Evolutionary conservation across 2,113 vertebrate genomes (phyloP), one percentile per base, ranked within the genome.

Genomic region (Bubo bubo): DNA sequence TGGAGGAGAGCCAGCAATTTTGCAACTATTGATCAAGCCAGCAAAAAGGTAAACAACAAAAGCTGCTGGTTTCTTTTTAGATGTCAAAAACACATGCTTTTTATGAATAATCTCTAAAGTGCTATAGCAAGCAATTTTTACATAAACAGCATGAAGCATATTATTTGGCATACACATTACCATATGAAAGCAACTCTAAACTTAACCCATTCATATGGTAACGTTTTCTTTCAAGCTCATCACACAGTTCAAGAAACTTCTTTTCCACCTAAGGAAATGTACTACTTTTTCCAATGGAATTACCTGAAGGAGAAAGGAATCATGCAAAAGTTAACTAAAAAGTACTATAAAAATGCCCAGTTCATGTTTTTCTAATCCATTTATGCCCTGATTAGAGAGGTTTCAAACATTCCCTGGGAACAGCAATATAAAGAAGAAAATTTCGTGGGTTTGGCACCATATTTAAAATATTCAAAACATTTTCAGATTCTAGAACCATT

Each of bases 11-110:
- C 83, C 71, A 94, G 68, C 35, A 90, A 75, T 77, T 92, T 60
- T 30, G 20, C 66, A 87, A 47, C 77, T 90, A 88, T 60, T 66
- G 93, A 97, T 97, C 85, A 94, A 96, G 37, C 41, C 80, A 90
- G 75, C 59, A 12, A 74, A 92, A 90, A 80, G 3, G 12, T 60
- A 77, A 75, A 92, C 30, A 79, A 41, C 28, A 53, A 87, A 96
- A 88, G 39, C 64, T 85, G 47, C 45, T 75, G 39, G 8, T 60
- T 92, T 95, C 76, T 73, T 91, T 79, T 89, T 13, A 68, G 53
- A 52, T 64, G 39, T 84, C 86, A 87, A 68, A 86, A 79, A 7
- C 18, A 56, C 30, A 37, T 34, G 14, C 26, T 85, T 85, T 87
- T 76, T n/a, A 58, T 79, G 22, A 91, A 87, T 76, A 79, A 82